Evolutionary conservation across 1,140 invertebrate species (phyloP).

Genomic region (Leptinotarsa undecemlineata): DNA sequence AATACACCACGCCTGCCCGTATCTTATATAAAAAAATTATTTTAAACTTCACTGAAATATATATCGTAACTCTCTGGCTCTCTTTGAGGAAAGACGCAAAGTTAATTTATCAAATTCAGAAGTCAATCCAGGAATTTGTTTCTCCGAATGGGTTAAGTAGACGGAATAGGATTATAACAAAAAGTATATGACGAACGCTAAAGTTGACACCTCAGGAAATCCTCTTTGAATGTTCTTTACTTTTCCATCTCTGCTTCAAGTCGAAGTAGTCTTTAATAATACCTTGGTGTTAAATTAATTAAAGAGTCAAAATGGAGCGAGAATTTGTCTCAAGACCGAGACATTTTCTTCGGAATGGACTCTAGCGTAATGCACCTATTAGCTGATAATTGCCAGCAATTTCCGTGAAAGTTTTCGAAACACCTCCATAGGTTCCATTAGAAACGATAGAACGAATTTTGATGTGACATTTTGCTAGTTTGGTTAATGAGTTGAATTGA

Average conservation of each 20-base stretch:
- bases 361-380: conserved; percentile 15
- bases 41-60: no score
- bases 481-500: no score
- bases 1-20: no score
- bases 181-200: background rate
- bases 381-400: conserved; percentile 4
- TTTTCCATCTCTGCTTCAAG: conserved; percentile 1
- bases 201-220: conserved; percentile 9
- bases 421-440: no score
- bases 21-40: no score
- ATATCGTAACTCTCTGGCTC: no score
- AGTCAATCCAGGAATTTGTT: background rate
- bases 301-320: background rate
- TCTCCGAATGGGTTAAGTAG: background rate
- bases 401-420: background rate
- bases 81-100: background rate
- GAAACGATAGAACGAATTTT: no score
- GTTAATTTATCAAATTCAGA: background rate
- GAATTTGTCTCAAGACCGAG: background rate
- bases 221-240: background rate
- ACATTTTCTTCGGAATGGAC: background rate
- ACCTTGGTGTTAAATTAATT: conserved; percentile 16
- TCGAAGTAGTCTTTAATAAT: background rate
- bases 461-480: no score
- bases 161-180: background rate